phyloP scores from a whole-genome alignment of 2,797 vertebrate species.

The Schizothorax lantsangensis region DNA sequence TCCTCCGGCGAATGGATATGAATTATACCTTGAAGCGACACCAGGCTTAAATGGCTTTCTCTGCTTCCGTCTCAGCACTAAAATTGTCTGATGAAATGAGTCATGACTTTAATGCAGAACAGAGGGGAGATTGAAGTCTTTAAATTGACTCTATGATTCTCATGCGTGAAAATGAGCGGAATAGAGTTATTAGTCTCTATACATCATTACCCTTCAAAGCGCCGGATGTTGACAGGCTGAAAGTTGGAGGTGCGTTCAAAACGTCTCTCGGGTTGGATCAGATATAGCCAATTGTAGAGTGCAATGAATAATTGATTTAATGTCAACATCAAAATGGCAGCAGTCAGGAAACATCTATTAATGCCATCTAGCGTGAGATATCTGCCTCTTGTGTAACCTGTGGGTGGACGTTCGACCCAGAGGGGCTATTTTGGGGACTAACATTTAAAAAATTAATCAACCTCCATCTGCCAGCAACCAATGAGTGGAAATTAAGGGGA shows the following conservation, averaged over 20 bases:
- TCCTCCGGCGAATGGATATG: slow-evolving; percentile 25
- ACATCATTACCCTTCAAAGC: slow-evolving; percentile 38
- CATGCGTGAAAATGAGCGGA: slow-evolving; percentile 30
- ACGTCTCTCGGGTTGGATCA: background rate
- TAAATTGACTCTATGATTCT: slow-evolving; percentile 42
- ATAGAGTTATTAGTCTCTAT: slow-evolving; percentile 13
- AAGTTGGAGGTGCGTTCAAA: background rate
- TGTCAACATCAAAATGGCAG: slow-evolving; percentile 50
- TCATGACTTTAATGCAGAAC: slow-evolving; percentile 66
- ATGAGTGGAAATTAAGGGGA: slow-evolving; percentile 36
- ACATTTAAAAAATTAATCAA: slow-evolving; percentile 53
- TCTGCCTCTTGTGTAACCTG: slow-evolving; percentile 44
- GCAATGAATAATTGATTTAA: slow-evolving; percentile 67
- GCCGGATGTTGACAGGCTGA: background rate
- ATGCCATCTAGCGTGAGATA: slow-evolving; percentile 47
- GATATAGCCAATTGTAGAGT: background rate
- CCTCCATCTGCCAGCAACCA: slow-evolving; percentile 39
- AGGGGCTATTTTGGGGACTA: slow-evolving; percentile 47
- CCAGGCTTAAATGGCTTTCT: slow-evolving; percentile 52
- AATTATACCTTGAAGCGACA: slow-evolving; percentile 50
- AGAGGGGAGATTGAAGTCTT: slow-evolving; percentile 61
- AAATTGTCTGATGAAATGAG: slow-evolving; percentile 67
- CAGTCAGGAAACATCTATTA: slow-evolving; percentile 37
- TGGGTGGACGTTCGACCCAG: slow-evolving; percentile 23
- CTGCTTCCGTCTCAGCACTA: slow-evolving; percentile 39